Evolutionary conservation across 2,888 invertebrate species (phyloP), one percentile per base, ranked within the genome.

Genomic region (Pemphredon lugubris): DNA sequence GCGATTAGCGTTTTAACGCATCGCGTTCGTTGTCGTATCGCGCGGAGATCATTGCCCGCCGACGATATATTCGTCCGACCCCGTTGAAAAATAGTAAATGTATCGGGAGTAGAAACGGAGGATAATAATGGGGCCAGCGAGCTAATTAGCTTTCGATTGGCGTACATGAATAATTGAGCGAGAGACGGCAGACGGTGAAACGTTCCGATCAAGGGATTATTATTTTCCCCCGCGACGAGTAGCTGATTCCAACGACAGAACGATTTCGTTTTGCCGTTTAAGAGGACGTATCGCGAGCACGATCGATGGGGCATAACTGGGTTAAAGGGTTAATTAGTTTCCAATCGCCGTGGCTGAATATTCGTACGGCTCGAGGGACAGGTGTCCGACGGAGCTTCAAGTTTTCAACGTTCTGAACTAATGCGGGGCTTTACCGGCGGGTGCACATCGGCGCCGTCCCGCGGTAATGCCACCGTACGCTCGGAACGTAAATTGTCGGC

Each of bases 281-380:
- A 13, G 0, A 14, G 18, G 16, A 2, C 11, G 39, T 50, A 23
- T 37, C 40, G 47, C 45, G 51, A 30, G 30, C 7, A 23, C 51
- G 51, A 65, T 58, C 57, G 65, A 65, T 65, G 53, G n/a, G 42
- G 51, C 57, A 51, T 65, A 51, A 65, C 58, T 65, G 34, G 65
- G 65, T 69, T 51, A 69, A 6, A 40, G 47, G 65, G 65, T 69
- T 65, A 69, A 69, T 69, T 65, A 58, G 47, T 23, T 47, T 18
- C 60, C 53, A 32, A 39, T n/a, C 34, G 53, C 20, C 51, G 51
- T 23, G 57, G 7, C 20, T 21, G 47, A 59, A 54, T 54, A 61
- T 57, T 54, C 61, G 11, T 48, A 40, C 40, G 47, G 21, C 40
- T 50, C 53, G 45, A 60, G 30, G 48, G 26, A 26, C 3, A 26